These are phyloP conservation scores for Epizoanthus stellaris DNA, from an alignment of 92 coral and sea anemone species.

Conservation along the genomic window DNA sequence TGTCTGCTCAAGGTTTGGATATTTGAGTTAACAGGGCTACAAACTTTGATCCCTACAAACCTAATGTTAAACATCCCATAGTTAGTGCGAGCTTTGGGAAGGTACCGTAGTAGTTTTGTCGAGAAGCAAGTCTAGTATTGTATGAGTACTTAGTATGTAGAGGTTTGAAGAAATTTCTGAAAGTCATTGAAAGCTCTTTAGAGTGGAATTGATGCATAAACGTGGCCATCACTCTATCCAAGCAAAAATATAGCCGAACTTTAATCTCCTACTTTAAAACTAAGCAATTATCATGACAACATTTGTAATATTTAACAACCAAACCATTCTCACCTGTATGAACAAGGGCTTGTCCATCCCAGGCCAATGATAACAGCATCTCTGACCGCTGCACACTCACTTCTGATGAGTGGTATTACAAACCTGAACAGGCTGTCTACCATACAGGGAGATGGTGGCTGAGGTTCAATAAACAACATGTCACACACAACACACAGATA, in stretches of 20 bases:
- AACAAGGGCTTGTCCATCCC: slow-evolving; percentile 93
- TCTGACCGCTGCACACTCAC: slow-evolving; percentile 84
- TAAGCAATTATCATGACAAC: not conserved
- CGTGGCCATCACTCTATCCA: no score
- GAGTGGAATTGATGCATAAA: no score
- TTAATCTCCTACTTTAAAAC: not conserved
- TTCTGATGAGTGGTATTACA: slow-evolving; percentile 87
- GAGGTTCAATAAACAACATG: slow-evolving; percentile 6
- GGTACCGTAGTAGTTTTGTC: no score
- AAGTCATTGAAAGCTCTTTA: no score
- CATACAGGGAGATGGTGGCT: slow-evolving; percentile 98
- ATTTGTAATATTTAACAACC: not conserved
- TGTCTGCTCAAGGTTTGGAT: no score
- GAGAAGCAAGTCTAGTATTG: no score
- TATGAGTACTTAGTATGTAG: no score
- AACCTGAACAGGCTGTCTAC: slow-evolving; percentile 97
- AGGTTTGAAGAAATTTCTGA: no score
- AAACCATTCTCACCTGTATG: slow-evolving; percentile 77
- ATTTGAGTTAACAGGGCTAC: no score
- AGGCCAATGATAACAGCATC: slow-evolving; percentile 93
- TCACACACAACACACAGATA: not conserved
- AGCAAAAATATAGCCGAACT: not conserved
- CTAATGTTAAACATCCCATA: no score
- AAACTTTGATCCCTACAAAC: no score
- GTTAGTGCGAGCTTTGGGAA: no score